Percentiles rank a stretch among this genome's conserved stretches.
Evolutionary conservation across 2,888 invertebrate species (phyloP).

Genomic region (Elegia similella): DNA sequence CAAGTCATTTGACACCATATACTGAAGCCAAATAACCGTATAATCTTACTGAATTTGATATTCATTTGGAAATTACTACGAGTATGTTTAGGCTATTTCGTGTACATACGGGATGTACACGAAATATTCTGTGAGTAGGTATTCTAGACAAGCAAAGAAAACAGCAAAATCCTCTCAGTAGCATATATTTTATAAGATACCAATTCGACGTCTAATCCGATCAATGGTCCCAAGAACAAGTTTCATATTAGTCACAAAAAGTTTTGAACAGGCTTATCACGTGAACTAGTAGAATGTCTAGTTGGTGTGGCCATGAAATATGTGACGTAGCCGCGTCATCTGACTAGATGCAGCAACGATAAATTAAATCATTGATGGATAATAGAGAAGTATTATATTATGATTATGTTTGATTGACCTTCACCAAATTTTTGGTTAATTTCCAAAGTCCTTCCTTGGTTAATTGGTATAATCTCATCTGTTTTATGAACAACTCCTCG

Average conservation of each 20-base stretch:
- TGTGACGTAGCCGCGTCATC: background rate
- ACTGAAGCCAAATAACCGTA: constrained; percentile 8
- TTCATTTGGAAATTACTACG: background rate
- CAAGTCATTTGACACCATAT: background rate
- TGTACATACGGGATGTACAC: no score
- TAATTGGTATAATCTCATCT: no score
- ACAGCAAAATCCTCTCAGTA: no score
- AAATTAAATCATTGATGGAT: background rate
- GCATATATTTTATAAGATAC: no score
- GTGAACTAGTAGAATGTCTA: constrained; percentile 3
- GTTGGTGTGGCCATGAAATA: constrained; percentile 1
- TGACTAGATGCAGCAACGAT: background rate
- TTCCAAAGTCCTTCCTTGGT: no score
- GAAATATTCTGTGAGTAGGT: no score
- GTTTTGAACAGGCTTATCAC: background rate
- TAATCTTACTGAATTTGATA: background rate
- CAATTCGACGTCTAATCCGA: no score
- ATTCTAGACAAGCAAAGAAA: no score
- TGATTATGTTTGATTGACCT: no score
- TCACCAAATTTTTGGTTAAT: no score
- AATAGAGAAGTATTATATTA: no score
- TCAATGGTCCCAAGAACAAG: background rate
- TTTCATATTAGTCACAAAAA: background rate
- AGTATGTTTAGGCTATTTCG: background rate
- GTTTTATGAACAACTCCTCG: no score